Evolutionary conservation across 2,797 vertebrate species (phyloP), one percentile per base, ranked within the genome.

Genomic region (Crenichthys baileyi): DNA sequence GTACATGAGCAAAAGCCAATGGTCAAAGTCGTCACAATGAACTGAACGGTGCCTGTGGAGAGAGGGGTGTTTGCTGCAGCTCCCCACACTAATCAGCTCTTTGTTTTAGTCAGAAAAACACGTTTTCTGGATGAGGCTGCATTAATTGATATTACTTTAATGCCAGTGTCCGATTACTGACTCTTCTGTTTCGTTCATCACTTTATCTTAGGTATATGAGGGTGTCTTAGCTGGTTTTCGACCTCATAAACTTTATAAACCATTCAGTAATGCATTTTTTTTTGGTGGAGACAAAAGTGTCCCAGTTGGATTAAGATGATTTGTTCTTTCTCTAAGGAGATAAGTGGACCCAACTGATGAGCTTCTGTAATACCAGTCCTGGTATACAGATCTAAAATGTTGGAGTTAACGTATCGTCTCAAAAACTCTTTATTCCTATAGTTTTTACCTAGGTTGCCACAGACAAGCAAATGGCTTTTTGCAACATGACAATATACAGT

Each of bases 1-100:
- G 87, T 93, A 86, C 83, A 70, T 79, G 90, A 91, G 83, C 87
- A 90, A 93, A 87, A 89, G 91, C 86, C 83, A 78, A 90, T 81
- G 79, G 84, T 77, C 46, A 78, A 46, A 75, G 82, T 81, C 72
- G 85, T 89, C 75, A 53, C 82, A 70, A 73, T 56, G 83, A 90
- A 88, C 77, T 83, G 88, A 89, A 88, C 79, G 85, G 91, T 86
- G 91, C 88, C 92, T 92, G 90, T 77, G 81, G 85, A 83, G 75
- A 79, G 67, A 79, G 79, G 80, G 81, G 65, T 7, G 16, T 70
- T 73, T 12, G 86, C 83, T 85, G 85, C 74, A 61, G 83, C 84
- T 55, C 79, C 80, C 79, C 81, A 83, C 85, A 58, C 83, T 2
- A 5, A 63, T 44, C 5, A 56, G 79, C 51, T 80, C 29, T 41